phyloP scores from a whole-genome alignment of 2,888 invertebrate species.

The Desoria tigrina region DNA sequence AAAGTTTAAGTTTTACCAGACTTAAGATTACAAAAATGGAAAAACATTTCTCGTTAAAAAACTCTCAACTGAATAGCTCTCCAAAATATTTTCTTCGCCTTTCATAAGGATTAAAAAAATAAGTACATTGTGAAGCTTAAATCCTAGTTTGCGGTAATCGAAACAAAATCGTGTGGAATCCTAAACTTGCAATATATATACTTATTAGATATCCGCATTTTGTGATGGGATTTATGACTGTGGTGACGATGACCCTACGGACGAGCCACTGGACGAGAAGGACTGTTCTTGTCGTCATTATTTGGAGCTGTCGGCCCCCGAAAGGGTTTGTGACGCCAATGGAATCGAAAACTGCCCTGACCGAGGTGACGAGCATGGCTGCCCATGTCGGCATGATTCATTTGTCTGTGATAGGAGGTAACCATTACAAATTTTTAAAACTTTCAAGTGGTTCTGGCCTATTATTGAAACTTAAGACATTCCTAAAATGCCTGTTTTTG shows the following conservation, averaged over 20 bases:
- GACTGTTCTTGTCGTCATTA: constrained; percentile 35
- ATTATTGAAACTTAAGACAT: no score
- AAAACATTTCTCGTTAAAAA: no score
- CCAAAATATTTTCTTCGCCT: no score
- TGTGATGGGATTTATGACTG: constrained; percentile 33
- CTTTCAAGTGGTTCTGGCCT: not conserved
- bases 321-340: constrained; percentile 27
- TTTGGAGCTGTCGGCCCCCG: constrained; percentile 23
- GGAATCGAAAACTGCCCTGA: constrained; percentile 32
- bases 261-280: constrained; percentile 27
- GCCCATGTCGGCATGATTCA: constrained; percentile 22
- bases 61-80: no score
- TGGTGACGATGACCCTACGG: constrained; percentile 33
- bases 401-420: constrained; percentile 23
- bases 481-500: no score
- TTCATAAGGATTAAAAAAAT: no score
- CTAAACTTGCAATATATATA: no score
- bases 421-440: not conserved
- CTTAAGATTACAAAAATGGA: no score
- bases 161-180: no score
- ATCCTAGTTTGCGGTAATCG: no score
- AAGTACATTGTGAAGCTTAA: no score
- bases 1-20: no score
- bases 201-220: constrained; percentile 18
- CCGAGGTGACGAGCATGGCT: constrained; percentile 25